Base-by-base conservation (phyloP, 1,140 invertebrate species). In the Camponotus floridanus region DNA sequence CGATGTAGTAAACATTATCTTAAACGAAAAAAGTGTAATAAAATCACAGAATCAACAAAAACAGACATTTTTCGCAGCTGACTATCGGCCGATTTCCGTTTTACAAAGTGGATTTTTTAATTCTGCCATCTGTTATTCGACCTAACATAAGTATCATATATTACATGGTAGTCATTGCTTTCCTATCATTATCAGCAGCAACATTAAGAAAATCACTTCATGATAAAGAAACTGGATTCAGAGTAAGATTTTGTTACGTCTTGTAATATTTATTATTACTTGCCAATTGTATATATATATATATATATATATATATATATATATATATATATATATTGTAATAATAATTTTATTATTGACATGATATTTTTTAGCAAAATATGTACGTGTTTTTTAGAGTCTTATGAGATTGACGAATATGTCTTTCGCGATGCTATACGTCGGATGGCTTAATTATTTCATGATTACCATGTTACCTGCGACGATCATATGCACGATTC, bases 401-500 rank as follows among this genome's bases (percentile, higher is more conserved):
- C 76, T 91, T 36, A 89, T 91, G 86, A 85, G 73, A 76, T 76
- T 91, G 39, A 78, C 80, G 15, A 76, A 76, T n/a, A 86, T 91
- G n/a, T 85, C 76, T 59, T 73, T 83, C n/a, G 48, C 74, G 18
- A 85, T 87, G 62, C 55, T 90, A 13, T 91, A 91, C 39, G 8
- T 89, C 31, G 88, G 91, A 13, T 91, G 86, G 89, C 39, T 91
- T 4, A 76, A 83, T 89, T 91, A 91, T 61, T 45, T 91, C 13
- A 84, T 86, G 57, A 89, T 91, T n/a, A 65, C 68, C 21, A 39
- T 76, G 9, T 51, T 91, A 42, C 91, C 91, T 18, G 81, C 84
- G 7, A 73, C 76, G 15, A 87, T 91, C 21, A 18, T 71, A 9
- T 87, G 57, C 42, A 87, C 88, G 0, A 80, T 73, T 3, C 55